Conservation (phyloP, 2,888 invertebrate species). For the Lepidonotus clava region DNA sequence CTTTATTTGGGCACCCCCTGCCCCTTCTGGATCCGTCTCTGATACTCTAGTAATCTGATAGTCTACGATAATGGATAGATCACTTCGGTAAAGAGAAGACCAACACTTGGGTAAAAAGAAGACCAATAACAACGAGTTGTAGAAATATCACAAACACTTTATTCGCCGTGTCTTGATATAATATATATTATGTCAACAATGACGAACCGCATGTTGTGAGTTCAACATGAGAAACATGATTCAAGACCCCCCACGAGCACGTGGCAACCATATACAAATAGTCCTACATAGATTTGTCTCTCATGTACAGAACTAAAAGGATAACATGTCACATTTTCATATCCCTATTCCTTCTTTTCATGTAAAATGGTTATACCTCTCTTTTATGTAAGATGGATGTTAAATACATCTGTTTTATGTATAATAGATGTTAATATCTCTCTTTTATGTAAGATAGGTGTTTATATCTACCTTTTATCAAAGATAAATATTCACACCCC, state of each 20-base stretch:
- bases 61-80: no score
- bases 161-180: conserved; percentile 46
- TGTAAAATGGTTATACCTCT: not conserved
- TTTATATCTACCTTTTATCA: not conserved
- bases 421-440: not conserved
- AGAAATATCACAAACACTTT: conserved; percentile 55
- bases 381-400: not conserved
- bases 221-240: conserved; percentile 22
- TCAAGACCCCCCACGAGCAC: not conserved
- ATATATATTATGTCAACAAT: conserved; percentile 49
- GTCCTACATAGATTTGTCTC: not conserved
- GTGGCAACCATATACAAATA: not conserved
- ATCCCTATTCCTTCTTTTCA: not conserved
- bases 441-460: no score
- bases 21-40: no score
- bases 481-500: not conserved
- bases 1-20: no score
- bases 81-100: no score
- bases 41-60: no score
- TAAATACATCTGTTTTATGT: not conserved
- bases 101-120: not conserved
- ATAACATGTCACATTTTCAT: no score
- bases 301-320: conserved; percentile 9
- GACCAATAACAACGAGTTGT: not conserved
- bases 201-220: conserved; percentile 25